These are phyloP conservation scores for Himalopsyche kuldschensis DNA, from an alignment of 2,888 invertebrate genomes.

Conservation along the genomic window DNA sequence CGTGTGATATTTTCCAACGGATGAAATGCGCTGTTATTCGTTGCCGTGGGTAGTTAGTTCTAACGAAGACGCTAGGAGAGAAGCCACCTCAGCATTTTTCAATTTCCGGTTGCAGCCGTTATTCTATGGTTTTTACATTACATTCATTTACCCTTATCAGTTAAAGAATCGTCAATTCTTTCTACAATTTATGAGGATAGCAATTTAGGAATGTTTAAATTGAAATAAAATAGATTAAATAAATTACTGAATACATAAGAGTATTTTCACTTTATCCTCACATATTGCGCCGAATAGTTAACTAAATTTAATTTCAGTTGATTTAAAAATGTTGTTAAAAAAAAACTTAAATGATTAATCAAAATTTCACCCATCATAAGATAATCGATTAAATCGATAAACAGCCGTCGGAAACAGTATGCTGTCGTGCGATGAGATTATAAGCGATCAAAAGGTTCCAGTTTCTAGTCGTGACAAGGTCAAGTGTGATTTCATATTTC, in stretches of 20 bases:
- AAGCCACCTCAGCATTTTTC: slow-evolving; percentile 33
- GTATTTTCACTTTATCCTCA: too few species aligned
- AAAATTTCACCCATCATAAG: too few species aligned
- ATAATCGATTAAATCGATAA: too few species aligned
- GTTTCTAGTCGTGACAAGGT: too few species aligned
- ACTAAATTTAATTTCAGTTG: too few species aligned
- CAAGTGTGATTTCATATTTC: too few species aligned
- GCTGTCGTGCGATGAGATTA: too few species aligned
- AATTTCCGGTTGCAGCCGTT: slow-evolving; percentile 34
- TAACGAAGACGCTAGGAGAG: background rate
- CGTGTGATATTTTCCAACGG: slow-evolving; percentile 13
- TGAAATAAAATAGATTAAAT: background rate
- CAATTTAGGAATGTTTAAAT: background rate
- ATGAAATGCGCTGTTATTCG: background rate
- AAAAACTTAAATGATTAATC: too few species aligned
- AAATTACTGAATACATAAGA: background rate
- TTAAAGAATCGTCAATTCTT: slow-evolving; percentile 15
- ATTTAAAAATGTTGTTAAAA: too few species aligned
- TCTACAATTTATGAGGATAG: background rate
- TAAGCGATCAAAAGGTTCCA: too few species aligned
- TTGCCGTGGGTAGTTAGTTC: background rate
- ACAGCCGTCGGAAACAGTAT: too few species aligned
- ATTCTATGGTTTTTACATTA: slow-evolving; percentile 35
- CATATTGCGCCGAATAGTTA: too few species aligned
- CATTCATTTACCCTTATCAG: slow-evolving; percentile 13